Percentiles rank a stretch among this genome's conserved stretches.
Evolutionary conservation across 2,888 invertebrate genomes (phyloP).

Genomic region (Melieria picta): DNA sequence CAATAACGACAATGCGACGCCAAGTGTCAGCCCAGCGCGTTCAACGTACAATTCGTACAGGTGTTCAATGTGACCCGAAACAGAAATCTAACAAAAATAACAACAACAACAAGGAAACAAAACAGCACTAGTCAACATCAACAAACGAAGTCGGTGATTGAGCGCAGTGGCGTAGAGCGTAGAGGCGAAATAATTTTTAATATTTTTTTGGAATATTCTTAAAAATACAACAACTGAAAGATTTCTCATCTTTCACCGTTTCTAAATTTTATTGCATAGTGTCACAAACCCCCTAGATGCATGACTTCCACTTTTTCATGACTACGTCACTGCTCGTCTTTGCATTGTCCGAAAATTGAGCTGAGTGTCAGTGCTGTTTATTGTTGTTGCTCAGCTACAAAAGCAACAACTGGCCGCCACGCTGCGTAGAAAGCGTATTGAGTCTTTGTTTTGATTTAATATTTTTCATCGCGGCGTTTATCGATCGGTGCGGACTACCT

Average conservation of each 20-base stretch:
- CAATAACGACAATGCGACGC: not conserved
- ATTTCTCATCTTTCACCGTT: too few relatives aligned
- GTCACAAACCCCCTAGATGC: not conserved
- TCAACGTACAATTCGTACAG: not conserved
- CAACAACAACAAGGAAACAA: not conserved
- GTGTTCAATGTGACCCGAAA: slow-evolving; percentile 7
- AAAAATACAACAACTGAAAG: not conserved
- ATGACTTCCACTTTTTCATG: not conserved
- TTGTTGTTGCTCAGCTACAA: not conserved
- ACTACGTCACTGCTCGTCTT: not conserved
- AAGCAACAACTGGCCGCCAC: not conserved
- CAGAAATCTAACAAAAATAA: not conserved
- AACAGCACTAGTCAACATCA: too few relatives aligned
- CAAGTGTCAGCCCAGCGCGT: not conserved
- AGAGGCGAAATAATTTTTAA: too few relatives aligned
- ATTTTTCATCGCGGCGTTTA: not conserved
- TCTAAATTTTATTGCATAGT: not conserved
- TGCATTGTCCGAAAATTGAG: not conserved
- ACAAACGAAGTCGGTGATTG: too few relatives aligned
- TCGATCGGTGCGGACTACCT: not conserved
- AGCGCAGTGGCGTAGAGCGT: too few relatives aligned
- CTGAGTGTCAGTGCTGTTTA: not conserved
- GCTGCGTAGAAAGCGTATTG: not conserved
- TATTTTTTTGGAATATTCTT: not conserved
- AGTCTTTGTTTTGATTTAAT: slow-evolving; percentile 4